Evolutionary conservation across 2,888 invertebrate species (phyloP), one percentile per base, ranked within the genome.

Genomic region (Ernsta delagoae): DNA sequence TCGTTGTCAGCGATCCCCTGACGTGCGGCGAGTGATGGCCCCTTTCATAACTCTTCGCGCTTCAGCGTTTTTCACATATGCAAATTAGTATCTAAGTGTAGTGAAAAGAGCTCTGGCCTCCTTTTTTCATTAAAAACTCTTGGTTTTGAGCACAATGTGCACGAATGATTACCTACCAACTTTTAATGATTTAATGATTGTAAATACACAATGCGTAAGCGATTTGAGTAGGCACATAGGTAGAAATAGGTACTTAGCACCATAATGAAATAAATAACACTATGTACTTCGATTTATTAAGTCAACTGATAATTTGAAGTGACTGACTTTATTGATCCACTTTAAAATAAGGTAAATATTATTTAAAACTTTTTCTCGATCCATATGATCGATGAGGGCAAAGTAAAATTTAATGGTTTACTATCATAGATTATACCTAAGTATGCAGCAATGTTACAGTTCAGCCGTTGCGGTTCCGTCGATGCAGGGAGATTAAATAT

Each of bases 1-100:
- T 90, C 91, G 86, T 85, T 86, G 89, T 91, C 92, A 92, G 91
- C 91, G 83, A 81, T 86, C 85, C 81, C 84, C 85, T 87, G 87
- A 88, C 83, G 85, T 87, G 83, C 87, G 80, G 79, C 77, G 78
- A 79, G 79, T 77, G 83, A 83, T 79, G 82, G 78, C 82, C 79
- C 82, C 80, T 81, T 78, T 76, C 81, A 80, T 81, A 82, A 83
- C 83, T 86, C 76, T 82, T 82, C 75, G 74, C 80, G 70, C 78
- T 77, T 86, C 86, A 87, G 85, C 86, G 76, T 83, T 83, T 83
- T 75, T 74, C 56, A 68, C 54, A 62, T 62, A 62, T 68, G 61
- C 68, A 56, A 57, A 68, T 57, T 36, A 8, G 61, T 39, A 43
- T 9, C 11, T 12, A 54, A 31, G 24, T 54, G 11, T 12, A 11